phyloP scores from a whole-genome alignment of 1,140 invertebrate genomes.

The Drosophila mayri region DNA sequence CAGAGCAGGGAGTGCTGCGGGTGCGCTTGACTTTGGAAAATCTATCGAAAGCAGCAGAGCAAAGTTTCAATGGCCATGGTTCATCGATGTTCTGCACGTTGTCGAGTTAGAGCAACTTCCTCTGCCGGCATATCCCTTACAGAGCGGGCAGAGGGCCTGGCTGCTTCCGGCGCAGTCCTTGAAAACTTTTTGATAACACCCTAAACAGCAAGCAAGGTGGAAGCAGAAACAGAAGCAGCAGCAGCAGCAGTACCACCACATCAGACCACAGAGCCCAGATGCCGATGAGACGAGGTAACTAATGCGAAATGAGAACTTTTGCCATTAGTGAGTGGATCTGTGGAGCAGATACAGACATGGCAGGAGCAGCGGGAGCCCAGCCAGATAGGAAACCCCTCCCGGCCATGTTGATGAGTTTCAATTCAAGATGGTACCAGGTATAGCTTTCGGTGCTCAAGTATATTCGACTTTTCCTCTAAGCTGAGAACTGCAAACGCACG shows the following conservation, averaged over 20 bases:
- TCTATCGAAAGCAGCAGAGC: constrained; percentile 44
- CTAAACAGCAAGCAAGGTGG: constrained; percentile 45
- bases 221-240: constrained; percentile 4
- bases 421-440: constrained; percentile 33
- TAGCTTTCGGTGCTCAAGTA: not conserved
- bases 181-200: constrained; percentile 77
- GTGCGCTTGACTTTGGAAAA: constrained; percentile 59
- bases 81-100: constrained; percentile 54
- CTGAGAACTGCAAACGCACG: not conserved
- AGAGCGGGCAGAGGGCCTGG: constrained; percentile 5
- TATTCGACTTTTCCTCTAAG: constrained; percentile 6
- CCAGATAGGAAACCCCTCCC: not conserved
- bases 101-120: constrained; percentile 68
- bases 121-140: constrained; percentile 38
- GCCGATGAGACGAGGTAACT: constrained; percentile 60
- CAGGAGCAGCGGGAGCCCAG: not conserved
- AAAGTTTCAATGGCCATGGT: constrained; percentile 70
- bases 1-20: constrained; percentile 15
- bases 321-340: constrained; percentile 64
- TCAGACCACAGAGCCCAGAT: constrained; percentile 39
- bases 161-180: constrained; percentile 69
- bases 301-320: constrained; percentile 77
- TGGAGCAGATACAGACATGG: constrained; percentile 35
- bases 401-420: constrained; percentile 27
- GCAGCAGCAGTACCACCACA: constrained; percentile 4